Evolutionary conservation across 1,140 invertebrate species (phyloP).

Genomic region (Hylaeus volcanicus): DNA sequence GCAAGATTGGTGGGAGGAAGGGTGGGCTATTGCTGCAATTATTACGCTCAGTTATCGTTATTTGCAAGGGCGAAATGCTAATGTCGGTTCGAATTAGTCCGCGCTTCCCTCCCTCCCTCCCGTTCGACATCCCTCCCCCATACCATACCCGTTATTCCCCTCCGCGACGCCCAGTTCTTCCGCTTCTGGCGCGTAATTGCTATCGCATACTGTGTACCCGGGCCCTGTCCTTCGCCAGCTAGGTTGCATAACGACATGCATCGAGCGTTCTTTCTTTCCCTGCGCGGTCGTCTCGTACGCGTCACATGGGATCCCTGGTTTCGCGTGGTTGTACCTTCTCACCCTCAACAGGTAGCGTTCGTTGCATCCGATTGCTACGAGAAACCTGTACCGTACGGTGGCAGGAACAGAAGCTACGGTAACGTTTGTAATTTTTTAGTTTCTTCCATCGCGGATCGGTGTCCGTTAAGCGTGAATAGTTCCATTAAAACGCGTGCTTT

Average conservation of each 20-base stretch:
- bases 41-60: conserved; percentile 18
- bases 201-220: conserved; percentile 40
- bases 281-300: background rate
- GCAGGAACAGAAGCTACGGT: no score
- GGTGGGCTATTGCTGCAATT: conserved; percentile 30
- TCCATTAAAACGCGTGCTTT: no score
- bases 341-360: conserved; percentile 35
- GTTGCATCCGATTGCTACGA: background rate
- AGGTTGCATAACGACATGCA: conserved; percentile 66
- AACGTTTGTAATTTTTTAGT: background rate
- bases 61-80: conserved; percentile 68
- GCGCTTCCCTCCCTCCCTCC: conserved; percentile 30
- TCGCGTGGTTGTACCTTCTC: conserved; percentile 16
- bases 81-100: conserved; percentile 69
- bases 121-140: no score
- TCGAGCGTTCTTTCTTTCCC: conserved; percentile 27
- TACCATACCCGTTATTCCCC: background rate
- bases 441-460: no score
- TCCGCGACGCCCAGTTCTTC: conserved; percentile 48
- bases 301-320: conserved; percentile 29
- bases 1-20: background rate
- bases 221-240: conserved; percentile 63
- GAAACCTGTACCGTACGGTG: no score
- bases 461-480: no score
- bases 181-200: conserved; percentile 62